Evolutionary conservation across 2,888 invertebrate genomes (phyloP), one percentile per base, ranked within the genome.

Genomic region (Heliconius aoede): DNA sequence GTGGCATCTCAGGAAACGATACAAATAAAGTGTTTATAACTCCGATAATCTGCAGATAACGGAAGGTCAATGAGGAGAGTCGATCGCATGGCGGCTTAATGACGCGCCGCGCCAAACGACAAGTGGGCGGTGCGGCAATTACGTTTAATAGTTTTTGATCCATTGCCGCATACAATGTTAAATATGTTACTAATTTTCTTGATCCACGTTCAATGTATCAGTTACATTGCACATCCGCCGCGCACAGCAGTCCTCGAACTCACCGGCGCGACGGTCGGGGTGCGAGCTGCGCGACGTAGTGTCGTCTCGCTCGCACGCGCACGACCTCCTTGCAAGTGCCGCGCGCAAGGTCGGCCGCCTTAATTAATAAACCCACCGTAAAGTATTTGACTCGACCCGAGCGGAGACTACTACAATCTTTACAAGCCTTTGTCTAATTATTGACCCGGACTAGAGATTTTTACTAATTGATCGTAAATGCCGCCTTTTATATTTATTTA

Each of bases 281-380:
- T 72, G 73, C 75, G 75, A 79, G 79, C 78, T 79, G 79, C 76
- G 80, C 79, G 72, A 75, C 72, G 40, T 58, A 77, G 58, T 74
- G 77, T 82, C 83, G 83, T 89, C 93, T 87, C 89, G 80, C 83
- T 92, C 89, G 79, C 88, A 82, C 91, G 84, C 86, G 85, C 86
- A 88, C 93, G 92, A 92, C 92, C 93, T 93, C 93, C 92, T 93
- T 93, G 91, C 93, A 92, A 93, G 93, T 88, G 91, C 93, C 91
- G 91, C 92, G 89, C 90, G 92, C 94, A 94, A 93, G 94, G 94
- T 93, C 94, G 94, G 91, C 89, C 88, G 93, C 91, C 91, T 93
- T 94, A 94, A 94, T 94, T 94, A 94, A 94, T 94, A 94, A 94
- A 94, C 93, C 91, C 93, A 91, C 91, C 91, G 93, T 94, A 91